These are phyloP conservation scores for Cinara cedri DNA, from an alignment of 2,888 invertebrate genomes.

Conservation along the genomic window DNA sequence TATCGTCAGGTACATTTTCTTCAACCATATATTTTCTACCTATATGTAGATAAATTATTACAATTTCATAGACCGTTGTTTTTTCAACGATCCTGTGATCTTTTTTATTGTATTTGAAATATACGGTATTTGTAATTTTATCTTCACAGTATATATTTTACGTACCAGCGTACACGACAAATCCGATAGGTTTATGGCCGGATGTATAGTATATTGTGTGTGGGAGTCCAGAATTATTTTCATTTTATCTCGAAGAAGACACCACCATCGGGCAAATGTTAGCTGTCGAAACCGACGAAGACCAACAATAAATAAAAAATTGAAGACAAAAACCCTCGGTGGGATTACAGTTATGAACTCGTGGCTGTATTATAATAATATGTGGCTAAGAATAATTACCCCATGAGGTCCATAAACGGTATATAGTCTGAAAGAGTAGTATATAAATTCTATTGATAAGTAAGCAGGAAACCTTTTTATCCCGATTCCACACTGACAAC, in stretches of 20 bases:
- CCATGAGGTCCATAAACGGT: constrained; percentile 28
- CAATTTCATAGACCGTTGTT: not conserved
- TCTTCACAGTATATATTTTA: not conserved
- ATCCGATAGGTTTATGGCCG: constrained; percentile 48
- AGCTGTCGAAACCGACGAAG: constrained; percentile 16
- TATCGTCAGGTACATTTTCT: no score
- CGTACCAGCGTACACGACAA: constrained; percentile 4
- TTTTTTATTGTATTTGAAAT: not conserved
- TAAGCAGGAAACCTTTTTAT: not conserved
- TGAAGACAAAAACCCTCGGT: constrained; percentile 21
- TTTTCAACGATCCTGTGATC: not conserved
- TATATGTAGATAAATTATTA: not conserved
- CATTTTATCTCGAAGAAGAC: constrained; percentile 40
- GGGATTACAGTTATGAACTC: not conserved
- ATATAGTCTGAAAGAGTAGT: not conserved
- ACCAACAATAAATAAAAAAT: constrained; percentile 33
- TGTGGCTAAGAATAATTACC: constrained; percentile 17
- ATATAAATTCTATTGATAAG: not conserved
- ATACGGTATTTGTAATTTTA: constrained; percentile 5
- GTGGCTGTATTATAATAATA: not conserved
- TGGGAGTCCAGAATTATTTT: constrained; percentile 38
- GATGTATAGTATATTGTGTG: constrained; percentile 12
- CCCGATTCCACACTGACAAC: not conserved
- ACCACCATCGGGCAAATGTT: constrained; percentile 49
- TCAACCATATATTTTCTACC: not conserved